Evolutionary conservation across 2,113 vertebrate genomes (phyloP), one percentile per base, ranked within the genome.

Genomic region (Speoplatyrhinus poulsoni): DNA sequence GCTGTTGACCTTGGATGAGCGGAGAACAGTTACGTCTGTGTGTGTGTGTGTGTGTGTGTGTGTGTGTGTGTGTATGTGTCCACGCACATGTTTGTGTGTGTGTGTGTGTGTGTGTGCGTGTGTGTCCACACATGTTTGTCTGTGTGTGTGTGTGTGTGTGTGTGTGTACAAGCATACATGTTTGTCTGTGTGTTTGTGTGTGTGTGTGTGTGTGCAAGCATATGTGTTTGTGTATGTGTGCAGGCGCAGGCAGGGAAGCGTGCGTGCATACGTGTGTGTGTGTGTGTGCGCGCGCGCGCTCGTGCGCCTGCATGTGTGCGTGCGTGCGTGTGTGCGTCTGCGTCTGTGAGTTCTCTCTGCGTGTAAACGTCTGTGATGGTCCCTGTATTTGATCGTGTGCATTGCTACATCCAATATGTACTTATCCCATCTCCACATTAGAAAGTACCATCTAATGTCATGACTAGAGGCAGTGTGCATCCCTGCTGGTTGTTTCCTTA

Each of bases 401-500:
- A 26, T 26, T 26, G 26, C 26, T 26, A 26, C 26, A 2, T 26
- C 2, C 26, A 26, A 26, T 26, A 26, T 26, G 26, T 26, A 26
- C 26, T 26, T 26, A 26, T 16, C 19, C 54, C 9, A 56, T 16
- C 54, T 1, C 15, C 6, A 16, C 54, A 3, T 9, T 56, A 16
- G 54, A 16, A 16, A 17, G 5, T 5, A 15, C n/a, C 50, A 53
- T 72, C 26, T 57, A 15, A 26, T 26, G 26, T 26, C 26, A 26
- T 58, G 67, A 53, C 53, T 60, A 56, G 57, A 56, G 65, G 60
- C 60, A 70, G 62, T 19, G 16, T 52, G 64, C 26, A 26, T 67
- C 52, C 62, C 79, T 85, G 52, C 46, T 65, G 74, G 84, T 74
- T 83, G 76, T 83, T 86, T 83, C 73, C 62, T 55, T 79, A 69